Evolutionary conservation across 2,888 invertebrate species (phyloP).

Genomic region (Troides helena): DNA sequence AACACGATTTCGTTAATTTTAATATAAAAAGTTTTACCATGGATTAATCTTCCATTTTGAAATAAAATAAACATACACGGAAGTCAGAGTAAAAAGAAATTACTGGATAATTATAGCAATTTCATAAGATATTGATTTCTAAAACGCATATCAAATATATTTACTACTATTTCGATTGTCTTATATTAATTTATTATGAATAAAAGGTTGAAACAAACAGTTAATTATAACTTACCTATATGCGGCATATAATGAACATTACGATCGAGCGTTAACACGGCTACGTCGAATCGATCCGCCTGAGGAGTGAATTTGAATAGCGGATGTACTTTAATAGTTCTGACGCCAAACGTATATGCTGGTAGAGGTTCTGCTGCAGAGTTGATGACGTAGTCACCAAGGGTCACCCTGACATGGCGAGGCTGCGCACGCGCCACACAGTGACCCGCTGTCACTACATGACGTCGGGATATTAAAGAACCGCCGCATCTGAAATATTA

Average conservation of each 20-base stretch:
- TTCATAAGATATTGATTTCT: no score
- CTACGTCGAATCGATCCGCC: slow-evolving; percentile 94
- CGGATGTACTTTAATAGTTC: slow-evolving; percentile 93
- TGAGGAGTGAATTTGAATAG: slow-evolving; percentile 92
- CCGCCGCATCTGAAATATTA: slow-evolving; percentile 89
- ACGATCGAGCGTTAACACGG: slow-evolving; percentile 91
- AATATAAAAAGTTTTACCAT: no score
- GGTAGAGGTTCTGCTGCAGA: slow-evolving; percentile 94
- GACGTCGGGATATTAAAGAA: slow-evolving; percentile 92
- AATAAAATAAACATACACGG: no score
- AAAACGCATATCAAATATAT: no score
- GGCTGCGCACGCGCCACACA: slow-evolving; percentile 95
- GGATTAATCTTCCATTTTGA: no score
- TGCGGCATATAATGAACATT: slow-evolving; percentile 95
- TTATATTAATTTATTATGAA: no score
- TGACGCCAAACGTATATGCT: slow-evolving; percentile 95
- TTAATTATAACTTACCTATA: slow-evolving; percentile 79
- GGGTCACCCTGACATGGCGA: slow-evolving; percentile 93
- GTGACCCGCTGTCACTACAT: slow-evolving; percentile 96
- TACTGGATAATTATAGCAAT: no score
- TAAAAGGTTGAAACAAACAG: not conserved
- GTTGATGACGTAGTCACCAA: slow-evolving; percentile 96
- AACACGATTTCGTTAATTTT: no score
- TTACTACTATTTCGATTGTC: no score
- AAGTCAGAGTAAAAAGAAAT: no score